These are phyloP conservation scores for Setipinna tenuifilis DNA, from an alignment of 2,797 vertebrate species.

Conservation along the genomic window DNA sequence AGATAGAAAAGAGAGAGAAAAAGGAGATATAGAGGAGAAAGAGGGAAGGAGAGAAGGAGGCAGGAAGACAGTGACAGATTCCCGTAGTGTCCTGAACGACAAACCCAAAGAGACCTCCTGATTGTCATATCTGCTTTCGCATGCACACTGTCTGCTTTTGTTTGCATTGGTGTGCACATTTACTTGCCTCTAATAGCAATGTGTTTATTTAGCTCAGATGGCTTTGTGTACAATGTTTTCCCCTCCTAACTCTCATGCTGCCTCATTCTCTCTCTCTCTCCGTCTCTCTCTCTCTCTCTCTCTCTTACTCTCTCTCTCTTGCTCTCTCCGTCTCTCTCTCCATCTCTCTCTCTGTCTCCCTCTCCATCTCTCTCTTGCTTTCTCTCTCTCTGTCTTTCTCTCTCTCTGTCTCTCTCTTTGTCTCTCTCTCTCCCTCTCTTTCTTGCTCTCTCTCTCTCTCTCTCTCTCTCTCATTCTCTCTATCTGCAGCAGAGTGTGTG, in stretches of 20 bases:
- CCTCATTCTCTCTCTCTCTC: neutral
- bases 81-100: neutral
- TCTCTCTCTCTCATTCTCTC: neutral
- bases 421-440: neutral
- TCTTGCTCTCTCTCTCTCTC: neutral
- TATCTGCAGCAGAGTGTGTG: neutral
- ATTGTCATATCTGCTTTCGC: neutral
- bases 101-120: neutral
- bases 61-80: neutral
- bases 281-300: neutral
- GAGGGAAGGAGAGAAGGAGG: neutral
- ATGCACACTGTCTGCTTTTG: neutral
- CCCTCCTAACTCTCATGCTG: neutral
- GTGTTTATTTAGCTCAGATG: neutral
- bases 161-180: neutral
- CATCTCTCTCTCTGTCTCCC: neutral
- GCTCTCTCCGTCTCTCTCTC: slow-evolving; percentile 9
- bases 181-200: neutral
- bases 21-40: neutral
- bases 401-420: neutral
- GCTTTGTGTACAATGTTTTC: neutral
- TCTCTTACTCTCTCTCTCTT: neutral
- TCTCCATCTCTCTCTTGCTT: neutral
- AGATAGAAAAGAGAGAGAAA: neutral
- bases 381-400: neutral